Conservation (phyloP, 1,140 invertebrate species). For the Neelides sp. region DNA sequence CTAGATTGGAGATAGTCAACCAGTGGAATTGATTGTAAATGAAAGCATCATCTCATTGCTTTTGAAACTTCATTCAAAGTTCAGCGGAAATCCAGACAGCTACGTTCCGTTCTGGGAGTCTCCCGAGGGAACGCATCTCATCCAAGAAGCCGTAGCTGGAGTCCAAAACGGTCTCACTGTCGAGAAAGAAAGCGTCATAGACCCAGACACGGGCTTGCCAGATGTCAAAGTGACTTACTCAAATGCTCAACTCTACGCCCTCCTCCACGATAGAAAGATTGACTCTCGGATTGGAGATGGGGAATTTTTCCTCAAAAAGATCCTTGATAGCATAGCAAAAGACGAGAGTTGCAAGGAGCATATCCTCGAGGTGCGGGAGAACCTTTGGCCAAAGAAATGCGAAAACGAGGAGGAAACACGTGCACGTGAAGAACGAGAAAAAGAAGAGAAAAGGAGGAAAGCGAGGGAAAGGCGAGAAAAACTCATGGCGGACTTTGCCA, state of each 20-base stretch:
- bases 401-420: conserved; percentile 60
- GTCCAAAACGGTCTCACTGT: conserved; percentile 11
- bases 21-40: conserved; percentile 47
- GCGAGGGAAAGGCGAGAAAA: conserved; percentile 80
- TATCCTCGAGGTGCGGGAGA: conserved; percentile 52
- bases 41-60: conserved; percentile 77
- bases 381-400: conserved; percentile 58
- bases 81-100: conserved; percentile 67
- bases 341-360: conserved; percentile 51
- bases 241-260: conserved; percentile 16
- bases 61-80: conserved; percentile 81
- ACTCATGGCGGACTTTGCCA: conserved; percentile 83
- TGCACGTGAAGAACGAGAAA: conserved; percentile 56
- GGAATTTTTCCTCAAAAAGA: conserved; percentile 64
- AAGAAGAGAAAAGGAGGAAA: conserved; percentile 63
- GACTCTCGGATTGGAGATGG: conserved; percentile 66
- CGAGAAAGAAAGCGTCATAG: conserved; percentile 27
- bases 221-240: background rate
- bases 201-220: conserved; percentile 25
- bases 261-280: background rate
- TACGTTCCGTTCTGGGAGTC: conserved; percentile 42
- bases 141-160: conserved; percentile 16
- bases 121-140: conserved; percentile 15
- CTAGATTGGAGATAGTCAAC: conserved; percentile 27
- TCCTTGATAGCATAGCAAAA: conserved; percentile 57